phyloP scores from a whole-genome alignment of 2,797 vertebrate species.

The Columba guinea region DNA sequence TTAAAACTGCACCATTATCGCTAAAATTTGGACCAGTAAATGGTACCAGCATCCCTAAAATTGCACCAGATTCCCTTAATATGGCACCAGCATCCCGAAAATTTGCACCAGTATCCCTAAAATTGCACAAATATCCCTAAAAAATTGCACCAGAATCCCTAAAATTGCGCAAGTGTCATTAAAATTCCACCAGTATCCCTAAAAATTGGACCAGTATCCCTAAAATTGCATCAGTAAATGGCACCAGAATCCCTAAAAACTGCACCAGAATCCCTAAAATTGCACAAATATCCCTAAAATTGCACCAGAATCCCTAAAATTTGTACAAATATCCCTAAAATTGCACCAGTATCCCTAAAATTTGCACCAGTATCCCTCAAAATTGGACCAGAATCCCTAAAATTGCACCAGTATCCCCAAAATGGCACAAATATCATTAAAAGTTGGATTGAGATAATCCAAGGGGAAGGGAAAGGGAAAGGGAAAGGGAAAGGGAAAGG shows the following conservation, averaged over 20 bases:
- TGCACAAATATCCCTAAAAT: background rate
- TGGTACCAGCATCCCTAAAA: background rate
- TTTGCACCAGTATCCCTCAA: background rate
- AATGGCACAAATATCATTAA: no score
- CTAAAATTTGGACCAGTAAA: background rate
- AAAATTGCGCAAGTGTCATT: no score
- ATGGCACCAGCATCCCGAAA: background rate
- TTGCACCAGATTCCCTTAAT: no score
- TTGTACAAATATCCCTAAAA: background rate
- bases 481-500: no score
- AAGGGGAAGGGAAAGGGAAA: no score
- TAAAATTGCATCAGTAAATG: background rate
- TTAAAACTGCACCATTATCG: fast-evolving
- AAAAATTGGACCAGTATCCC: background rate
- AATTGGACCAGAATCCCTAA: background rate
- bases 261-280: background rate
- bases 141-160: background rate
- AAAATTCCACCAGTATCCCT: background rate
- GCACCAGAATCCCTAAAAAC: background rate
- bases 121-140: no score
- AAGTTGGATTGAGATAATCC: no score
- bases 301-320: no score
- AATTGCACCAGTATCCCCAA: no score
- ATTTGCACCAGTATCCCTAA: no score
- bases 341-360: no score